These are phyloP conservation scores for Ips typographus DNA, from an alignment of 1,140 invertebrate species.

Conservation along the genomic window DNA sequence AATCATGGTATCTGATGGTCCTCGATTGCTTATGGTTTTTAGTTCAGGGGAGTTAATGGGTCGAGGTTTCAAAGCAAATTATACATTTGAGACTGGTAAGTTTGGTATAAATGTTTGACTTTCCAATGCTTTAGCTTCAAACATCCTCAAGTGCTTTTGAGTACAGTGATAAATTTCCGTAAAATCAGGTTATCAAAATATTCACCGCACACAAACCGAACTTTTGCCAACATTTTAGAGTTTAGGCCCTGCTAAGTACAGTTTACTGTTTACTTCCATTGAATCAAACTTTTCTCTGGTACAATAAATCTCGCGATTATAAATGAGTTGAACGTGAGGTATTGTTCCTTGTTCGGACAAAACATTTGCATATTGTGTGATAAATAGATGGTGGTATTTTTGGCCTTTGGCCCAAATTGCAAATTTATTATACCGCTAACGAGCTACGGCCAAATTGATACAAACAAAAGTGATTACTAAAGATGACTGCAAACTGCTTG, in stretches of 20 bases:
- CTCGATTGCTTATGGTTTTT: slow-evolving; percentile 91
- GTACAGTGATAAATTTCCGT: neutral
- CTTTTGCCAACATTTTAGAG: slow-evolving; percentile 1
- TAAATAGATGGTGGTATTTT: neutral
- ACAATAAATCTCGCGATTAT: neutral
- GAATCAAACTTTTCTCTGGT: neutral
- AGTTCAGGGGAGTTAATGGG: slow-evolving; percentile 87
- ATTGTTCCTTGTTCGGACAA: neutral
- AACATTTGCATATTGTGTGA: neutral
- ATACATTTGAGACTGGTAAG: slow-evolving; percentile 83
- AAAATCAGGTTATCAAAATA: too few species aligned
- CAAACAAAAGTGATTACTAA: too few species aligned
- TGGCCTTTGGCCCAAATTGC: neutral
- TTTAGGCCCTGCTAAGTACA: neutral
- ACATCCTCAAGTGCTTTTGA: neutral
- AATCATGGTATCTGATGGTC: slow-evolving; percentile 81
- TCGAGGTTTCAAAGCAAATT: slow-evolving; percentile 87
- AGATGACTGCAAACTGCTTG: too few species aligned
- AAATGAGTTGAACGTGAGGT: neutral
- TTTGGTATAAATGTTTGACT: neutral
- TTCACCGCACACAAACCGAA: neutral
- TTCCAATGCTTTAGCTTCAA: neutral
- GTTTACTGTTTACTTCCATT: neutral
- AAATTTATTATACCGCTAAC: too few species aligned
- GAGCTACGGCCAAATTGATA: too few species aligned